phyloP scores from a whole-genome alignment of 2,797 vertebrate species.

The Novumbra hubbsi region DNA sequence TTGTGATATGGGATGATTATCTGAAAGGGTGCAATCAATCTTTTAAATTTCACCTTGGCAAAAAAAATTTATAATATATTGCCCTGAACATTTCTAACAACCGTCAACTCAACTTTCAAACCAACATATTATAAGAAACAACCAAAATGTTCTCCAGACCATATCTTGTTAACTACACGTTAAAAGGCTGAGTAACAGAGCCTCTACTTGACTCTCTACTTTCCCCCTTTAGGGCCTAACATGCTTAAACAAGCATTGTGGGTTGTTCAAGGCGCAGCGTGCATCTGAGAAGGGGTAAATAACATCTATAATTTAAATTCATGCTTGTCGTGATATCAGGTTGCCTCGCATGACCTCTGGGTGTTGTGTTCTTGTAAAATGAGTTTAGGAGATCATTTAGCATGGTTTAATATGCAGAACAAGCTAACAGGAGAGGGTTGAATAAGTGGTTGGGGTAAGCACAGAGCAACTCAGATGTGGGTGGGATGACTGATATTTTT shows the following conservation, averaged over 20 bases:
- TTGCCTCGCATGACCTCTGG: slow-evolving; percentile 30
- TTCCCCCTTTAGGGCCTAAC: not conserved
- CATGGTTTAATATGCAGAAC: slow-evolving; percentile 35
- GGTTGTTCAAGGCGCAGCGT: not conserved
- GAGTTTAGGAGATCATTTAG: slow-evolving; percentile 49
- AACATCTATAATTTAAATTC: slow-evolving; percentile 40
- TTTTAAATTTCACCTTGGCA: not conserved
- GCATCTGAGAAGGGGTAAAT: slow-evolving; percentile 23
- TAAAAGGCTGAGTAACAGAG: not conserved
- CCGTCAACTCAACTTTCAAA: not conserved
- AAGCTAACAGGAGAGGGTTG: slow-evolving; percentile 1
- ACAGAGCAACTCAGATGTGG: too few relatives aligned
- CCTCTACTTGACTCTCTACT: not conserved
- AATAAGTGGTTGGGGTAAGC: not conserved
- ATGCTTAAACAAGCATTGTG: not conserved
- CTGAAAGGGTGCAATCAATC: not conserved
- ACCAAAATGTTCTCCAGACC: not conserved
- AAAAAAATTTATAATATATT: not conserved
- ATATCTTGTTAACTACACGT: not conserved
- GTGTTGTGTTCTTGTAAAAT: slow-evolving; percentile 40
- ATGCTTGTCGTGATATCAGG: slow-evolving; percentile 21
- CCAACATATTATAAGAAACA: not conserved
- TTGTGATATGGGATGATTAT: not conserved
- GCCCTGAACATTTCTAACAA: not conserved
- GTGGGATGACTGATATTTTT: not conserved